Base-by-base conservation (phyloP, 2,113 vertebrate genomes). In the Todiramphus chloris region DNA sequence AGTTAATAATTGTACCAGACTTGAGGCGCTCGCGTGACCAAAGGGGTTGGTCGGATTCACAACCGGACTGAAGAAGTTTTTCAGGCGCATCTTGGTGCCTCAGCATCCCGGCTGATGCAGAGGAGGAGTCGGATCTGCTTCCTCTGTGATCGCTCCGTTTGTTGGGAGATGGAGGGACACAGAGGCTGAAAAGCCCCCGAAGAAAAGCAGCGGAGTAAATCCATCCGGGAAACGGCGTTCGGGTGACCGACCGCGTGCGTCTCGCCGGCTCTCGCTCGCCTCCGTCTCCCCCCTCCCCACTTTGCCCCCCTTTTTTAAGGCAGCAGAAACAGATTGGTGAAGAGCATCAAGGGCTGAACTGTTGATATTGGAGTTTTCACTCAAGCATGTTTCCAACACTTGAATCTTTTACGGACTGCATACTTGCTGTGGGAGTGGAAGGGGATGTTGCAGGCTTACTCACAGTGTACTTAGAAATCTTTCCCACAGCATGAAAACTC, bases 1-100 rank as follows among this genome's bases (percentile, higher is more conserved):
- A 80, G 73, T 95, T 95, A 92, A 94, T 96, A 94, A 93, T 85
- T 97, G 90, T 87, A 93, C 81, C 75, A 87, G 80, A 31, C 74
- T 69, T 81, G 27, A 91, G 87, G 68, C 23, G 0, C 84, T 90
- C 4, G 4, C 6, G 9, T 96, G 92, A 89, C 87, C 69, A 20
- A 91, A 94, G 67, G 76, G 89, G 78, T 69, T 60, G 66, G 86
- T 84, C 6, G 2, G 62, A 16, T 70, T 56, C 1, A 1, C 72
- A 89, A 84, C 76, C 1, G 0, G 76, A 72, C 70, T 77, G 69
- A 87, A 84, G 90, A 43, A 44, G 41, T 56, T 76, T 93, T 88
- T 85, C 89, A 93, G 81, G 37, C 64, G 30, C 33, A 50, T 92
- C 53, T 86, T 51, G 1, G 0, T 80, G 68, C 74, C 51, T 82